phyloP scores from a whole-genome alignment of 2,797 vertebrate genomes.

The Pipistrellus kuhlii region DNA sequence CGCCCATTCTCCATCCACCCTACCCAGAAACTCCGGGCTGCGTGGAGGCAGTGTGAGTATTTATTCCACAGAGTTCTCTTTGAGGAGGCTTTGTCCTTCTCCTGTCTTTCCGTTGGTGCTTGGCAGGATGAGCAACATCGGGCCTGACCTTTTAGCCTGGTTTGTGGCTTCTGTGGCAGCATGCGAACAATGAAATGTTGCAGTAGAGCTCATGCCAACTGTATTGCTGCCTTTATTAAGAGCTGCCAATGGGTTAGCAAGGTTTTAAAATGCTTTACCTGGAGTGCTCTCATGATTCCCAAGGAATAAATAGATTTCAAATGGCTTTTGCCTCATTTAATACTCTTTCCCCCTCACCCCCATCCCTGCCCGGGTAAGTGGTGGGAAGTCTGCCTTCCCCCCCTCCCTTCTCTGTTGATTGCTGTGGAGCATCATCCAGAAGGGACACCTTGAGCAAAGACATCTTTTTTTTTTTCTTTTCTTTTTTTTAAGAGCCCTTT shows the following conservation, averaged over 20 bases:
- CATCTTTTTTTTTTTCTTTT: not conserved
- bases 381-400: conserved; percentile 18
- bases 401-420: conserved; percentile 47
- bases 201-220: not conserved
- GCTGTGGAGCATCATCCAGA: conserved; percentile 12
- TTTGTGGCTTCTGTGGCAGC: conserved; percentile 49
- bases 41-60: not conserved
- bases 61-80: conserved; percentile 33
- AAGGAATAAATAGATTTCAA: conserved; percentile 51
- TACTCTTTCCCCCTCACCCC: not conserved
- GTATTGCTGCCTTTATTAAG: not conserved
- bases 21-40: not conserved
- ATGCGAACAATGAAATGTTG: conserved; percentile 79
- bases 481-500: too few species aligned
- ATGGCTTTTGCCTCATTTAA: conserved; percentile 52
- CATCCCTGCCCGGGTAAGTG: not conserved
- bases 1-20: not conserved
- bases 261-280: conserved; percentile 78
- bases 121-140: not conserved
- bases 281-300: conserved; percentile 16
- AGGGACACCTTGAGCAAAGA: conserved; percentile 55
- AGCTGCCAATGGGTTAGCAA: conserved; percentile 55
- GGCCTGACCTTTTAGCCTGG: not conserved
- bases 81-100: conserved; percentile 51
- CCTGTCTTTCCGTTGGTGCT: conserved; percentile 27